Percentiles rank a stretch among this genome's conserved stretches.
These are phyloP conservation scores for Eospalax fontanierii DNA, from an alignment of 2,797 vertebrate genomes.

Conservation along the genomic window DNA sequence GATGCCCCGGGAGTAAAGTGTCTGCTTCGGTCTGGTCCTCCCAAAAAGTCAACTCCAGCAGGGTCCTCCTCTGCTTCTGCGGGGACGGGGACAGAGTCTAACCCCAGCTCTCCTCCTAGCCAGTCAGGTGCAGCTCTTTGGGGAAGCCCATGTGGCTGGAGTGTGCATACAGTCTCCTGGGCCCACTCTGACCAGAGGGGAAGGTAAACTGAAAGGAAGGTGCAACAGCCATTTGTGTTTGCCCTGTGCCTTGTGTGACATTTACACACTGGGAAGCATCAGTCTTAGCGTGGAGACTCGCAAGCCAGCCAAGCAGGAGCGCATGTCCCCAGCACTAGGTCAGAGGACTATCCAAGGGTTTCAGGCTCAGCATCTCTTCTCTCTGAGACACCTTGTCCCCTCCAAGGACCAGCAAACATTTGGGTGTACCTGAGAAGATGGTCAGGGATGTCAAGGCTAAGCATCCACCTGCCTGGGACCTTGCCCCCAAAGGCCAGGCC, in stretches of 20 bases:
- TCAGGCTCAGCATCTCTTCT: background rate
- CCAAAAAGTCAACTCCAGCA: background rate
- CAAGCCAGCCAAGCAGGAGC: background rate
- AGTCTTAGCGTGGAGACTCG: background rate
- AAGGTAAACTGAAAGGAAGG: constrained; percentile 75
- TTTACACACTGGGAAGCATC: constrained; percentile 79
- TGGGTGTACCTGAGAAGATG: background rate
- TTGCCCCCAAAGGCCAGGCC: background rate
- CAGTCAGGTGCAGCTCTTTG: background rate
- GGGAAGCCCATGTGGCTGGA: constrained; percentile 33
- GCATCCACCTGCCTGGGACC: too few relatives aligned
- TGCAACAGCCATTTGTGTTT: constrained; percentile 78
- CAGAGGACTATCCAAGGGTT: background rate
- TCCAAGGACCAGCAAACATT: background rate
- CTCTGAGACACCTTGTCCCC: background rate
- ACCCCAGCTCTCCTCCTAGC: background rate
- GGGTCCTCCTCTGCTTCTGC: background rate
- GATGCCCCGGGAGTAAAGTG: background rate
- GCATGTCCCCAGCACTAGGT: background rate
- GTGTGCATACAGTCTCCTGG: constrained; percentile 72
- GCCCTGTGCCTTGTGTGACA: constrained; percentile 79
- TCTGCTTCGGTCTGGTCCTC: background rate
- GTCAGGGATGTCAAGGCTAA: background rate
- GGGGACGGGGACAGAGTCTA: background rate
- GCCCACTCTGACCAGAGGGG: constrained; percentile 31